Evolutionary conservation across 1,140 invertebrate species (phyloP).

Genomic region (Antheraea pernyi): DNA sequence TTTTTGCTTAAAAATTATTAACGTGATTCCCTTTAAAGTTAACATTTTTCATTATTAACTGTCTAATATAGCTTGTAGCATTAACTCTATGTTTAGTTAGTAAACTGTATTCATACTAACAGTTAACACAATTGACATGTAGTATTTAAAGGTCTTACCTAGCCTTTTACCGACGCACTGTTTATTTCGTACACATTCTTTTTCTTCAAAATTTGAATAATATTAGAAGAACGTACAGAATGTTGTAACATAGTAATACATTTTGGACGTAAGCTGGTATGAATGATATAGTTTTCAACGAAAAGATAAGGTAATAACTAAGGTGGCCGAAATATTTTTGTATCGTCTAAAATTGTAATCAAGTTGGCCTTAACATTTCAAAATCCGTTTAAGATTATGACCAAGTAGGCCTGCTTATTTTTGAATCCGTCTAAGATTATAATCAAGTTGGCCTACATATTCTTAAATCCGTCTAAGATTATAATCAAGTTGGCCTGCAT

Average conservation of each 20-base stretch:
- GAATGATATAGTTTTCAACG: too few species aligned
- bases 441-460: too few species aligned
- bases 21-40: not conserved
- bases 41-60: not conserved
- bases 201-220: not conserved
- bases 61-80: not conserved
- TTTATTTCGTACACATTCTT: not conserved
- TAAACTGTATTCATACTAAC: not conserved
- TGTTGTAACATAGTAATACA: not conserved
- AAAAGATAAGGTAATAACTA: too few species aligned
- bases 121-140: not conserved
- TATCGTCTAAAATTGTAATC: too few species aligned
- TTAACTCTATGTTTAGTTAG: not conserved
- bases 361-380: too few species aligned
- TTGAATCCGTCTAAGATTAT: too few species aligned
- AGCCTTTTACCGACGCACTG: not conserved
- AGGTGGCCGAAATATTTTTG: too few species aligned
- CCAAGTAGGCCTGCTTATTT: too few species aligned
- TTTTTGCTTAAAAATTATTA: too few species aligned
- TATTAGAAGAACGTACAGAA: constrained; percentile 2
- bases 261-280: not conserved
- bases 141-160: not conserved
- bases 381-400: too few species aligned
- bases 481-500: not conserved
- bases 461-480: too few species aligned